phyloP scores from a whole-genome alignment of 2,113 vertebrate species.

The Gadus chalcogrammus region DNA sequence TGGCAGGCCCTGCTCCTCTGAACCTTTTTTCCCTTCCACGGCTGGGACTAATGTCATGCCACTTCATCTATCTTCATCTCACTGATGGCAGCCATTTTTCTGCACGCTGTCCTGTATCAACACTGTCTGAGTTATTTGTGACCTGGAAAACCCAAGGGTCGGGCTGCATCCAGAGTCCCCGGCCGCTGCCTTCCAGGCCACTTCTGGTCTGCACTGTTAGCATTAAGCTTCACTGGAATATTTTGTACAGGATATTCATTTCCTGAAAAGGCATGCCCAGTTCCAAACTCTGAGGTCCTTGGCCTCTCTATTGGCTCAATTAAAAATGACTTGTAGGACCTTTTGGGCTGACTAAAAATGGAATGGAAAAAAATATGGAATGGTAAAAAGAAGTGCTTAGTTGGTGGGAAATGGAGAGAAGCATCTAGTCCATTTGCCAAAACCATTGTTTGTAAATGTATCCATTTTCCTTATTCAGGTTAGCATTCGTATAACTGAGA shows the following conservation, averaged over 20 bases:
- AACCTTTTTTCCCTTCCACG: conserved; percentile 44
- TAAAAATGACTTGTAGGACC: background rate
- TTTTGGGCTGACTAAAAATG: no score
- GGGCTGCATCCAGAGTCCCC: conserved; percentile 40
- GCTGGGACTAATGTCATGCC: conserved; percentile 59
- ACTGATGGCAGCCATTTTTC: conserved; percentile 62
- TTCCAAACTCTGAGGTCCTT: background rate
- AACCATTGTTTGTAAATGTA: no score
- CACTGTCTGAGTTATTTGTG: conserved; percentile 57
- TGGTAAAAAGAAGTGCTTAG: no score
- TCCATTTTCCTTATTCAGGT: no score
- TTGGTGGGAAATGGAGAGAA: no score
- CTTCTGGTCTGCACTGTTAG: conserved; percentile 25
- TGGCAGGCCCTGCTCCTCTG: conserved; percentile 49
- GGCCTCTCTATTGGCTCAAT: background rate
- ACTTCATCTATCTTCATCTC: conserved; percentile 64
- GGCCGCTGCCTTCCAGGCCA: conserved; percentile 24
- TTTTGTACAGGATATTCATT: conserved; percentile 7
- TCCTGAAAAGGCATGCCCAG: background rate
- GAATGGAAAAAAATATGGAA: no score
- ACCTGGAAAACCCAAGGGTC: conserved; percentile 55
- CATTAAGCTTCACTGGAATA: conserved; percentile 36
- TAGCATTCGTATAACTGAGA: no score
- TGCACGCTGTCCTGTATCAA: conserved; percentile 58
- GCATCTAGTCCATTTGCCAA: no score